A percentile compares a stretch with the other conserved stretches of the same genome.
These are phyloP conservation scores for Dryas iulia DNA, from an alignment of 1,140 invertebrate genomes.

Conservation along the genomic window DNA sequence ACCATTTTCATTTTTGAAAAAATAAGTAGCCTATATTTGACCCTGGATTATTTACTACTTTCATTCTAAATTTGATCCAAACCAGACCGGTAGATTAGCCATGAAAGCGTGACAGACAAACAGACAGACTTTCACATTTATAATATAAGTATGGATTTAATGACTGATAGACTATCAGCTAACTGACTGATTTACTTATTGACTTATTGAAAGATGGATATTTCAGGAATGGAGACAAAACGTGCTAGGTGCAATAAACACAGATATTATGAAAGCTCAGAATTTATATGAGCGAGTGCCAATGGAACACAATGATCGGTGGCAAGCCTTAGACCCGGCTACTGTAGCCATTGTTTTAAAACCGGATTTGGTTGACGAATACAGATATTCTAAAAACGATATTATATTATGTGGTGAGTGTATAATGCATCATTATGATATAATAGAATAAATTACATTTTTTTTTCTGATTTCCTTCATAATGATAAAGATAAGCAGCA, in stretches of 20 bases:
- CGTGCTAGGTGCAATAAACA: conserved; percentile 53
- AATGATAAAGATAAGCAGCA: neutral
- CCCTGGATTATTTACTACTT: too few species aligned
- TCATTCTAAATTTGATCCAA: too few species aligned
- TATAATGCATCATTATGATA: too few species aligned
- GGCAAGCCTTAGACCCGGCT: conserved; percentile 58
- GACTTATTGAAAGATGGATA: neutral
- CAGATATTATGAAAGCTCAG: conserved; percentile 52
- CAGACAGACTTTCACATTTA: too few species aligned
- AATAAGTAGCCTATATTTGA: too few species aligned
- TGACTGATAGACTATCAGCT: too few species aligned
- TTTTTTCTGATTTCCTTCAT: neutral
- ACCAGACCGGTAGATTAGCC: too few species aligned
- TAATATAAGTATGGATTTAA: too few species aligned
- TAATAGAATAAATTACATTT: too few species aligned
- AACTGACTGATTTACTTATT: neutral
- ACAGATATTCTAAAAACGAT: conserved; percentile 57
- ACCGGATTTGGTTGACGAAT: conserved; percentile 54
- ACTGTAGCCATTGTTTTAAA: conserved; percentile 43
- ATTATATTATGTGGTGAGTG: conserved; percentile 60
- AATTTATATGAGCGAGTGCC: conserved; percentile 56
- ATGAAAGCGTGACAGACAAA: too few species aligned
- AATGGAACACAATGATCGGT: conserved; percentile 33
- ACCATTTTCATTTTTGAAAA: too few species aligned
- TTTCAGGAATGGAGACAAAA: conserved; percentile 59